Evolutionary conservation across 2,113 vertebrate genomes (phyloP), one percentile per base, ranked within the genome.

Genomic region (Gila orcuttii): DNA sequence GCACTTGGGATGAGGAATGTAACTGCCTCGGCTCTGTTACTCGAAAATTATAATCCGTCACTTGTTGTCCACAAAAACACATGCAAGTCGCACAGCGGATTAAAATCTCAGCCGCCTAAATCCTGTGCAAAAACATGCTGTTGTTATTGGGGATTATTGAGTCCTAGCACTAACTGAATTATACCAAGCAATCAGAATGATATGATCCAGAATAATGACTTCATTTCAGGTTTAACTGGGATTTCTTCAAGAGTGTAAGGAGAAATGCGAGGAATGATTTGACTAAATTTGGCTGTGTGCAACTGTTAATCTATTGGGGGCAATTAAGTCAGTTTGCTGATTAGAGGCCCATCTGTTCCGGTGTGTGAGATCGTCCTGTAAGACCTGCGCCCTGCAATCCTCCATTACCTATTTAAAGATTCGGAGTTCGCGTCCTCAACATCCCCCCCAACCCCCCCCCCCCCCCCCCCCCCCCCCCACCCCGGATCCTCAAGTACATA

Each of bases 291-390:
- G 92, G 90, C 91, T 59, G 85, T 33, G 76, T 88, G 85, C 81
- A 90, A 86, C 33, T 8, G 81, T 55, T 92, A 92, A 93, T 94
- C 90, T 92, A 87, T 89, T 88, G 88, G 90, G 89, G 89, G 89
- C 84, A 88, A 91, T 89, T 89, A 91, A 90, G 86, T 81, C 86
- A 59, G 89, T 19, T 82, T 82, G 80, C 86, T 91, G 90, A 92
- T 90, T 92, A 93, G 89, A 89, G 87, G 68, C 78, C 89, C 85
- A 87, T 92, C 93, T 92, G 90, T 86, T 82, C 68, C 86, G 86
- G 89, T 79, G 82, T 85, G 86, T 25, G 59, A 90, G 89, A 82
- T 83, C 83, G 75, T 88, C 86, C 77, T 86, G 71, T 83, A 81
- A 86, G 83, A 88, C 90, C 86, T 86, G 85, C 36, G 79, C 47